Percentiles rank a stretch among this genome's conserved stretches.
These are phyloP conservation scores for Rhamnusium bicolor DNA, from an alignment of 2,888 invertebrate genomes.

Conservation along the genomic window DNA sequence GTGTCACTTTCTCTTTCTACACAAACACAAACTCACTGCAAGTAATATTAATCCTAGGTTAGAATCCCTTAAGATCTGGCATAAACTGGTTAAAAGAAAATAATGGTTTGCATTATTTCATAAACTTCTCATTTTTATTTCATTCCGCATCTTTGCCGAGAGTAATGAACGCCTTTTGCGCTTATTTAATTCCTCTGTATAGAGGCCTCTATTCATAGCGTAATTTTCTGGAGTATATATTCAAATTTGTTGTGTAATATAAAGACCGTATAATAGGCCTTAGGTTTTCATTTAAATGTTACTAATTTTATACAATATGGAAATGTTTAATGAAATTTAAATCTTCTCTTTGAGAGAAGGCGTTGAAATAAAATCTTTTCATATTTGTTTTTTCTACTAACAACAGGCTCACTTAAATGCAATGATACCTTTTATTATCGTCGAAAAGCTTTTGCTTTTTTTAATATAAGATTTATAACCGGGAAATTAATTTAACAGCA, in stretches of 20 bases:
- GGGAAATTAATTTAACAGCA: too few species aligned
- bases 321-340: conserved; percentile 14
- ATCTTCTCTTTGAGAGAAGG: neutral
- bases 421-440: too few species aligned
- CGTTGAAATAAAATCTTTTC: too few species aligned
- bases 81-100: conserved; percentile 13
- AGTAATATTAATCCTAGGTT: neutral
- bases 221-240: conserved; percentile 23
- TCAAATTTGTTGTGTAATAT: conserved; percentile 22
- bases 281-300: conserved; percentile 19
- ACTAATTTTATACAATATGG: conserved; percentile 20
- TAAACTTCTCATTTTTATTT: conserved; percentile 14
- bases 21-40: too few species aligned
- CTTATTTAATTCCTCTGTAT: conserved; percentile 12
- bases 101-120: conserved; percentile 7
- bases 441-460: too few species aligned
- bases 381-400: too few species aligned
- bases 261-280: conserved; percentile 14
- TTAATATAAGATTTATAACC: too few species aligned
- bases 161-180: neutral
- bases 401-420: too few species aligned
- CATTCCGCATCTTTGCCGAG: neutral
- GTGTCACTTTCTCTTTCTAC: too few species aligned
- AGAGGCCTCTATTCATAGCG: conserved; percentile 15
- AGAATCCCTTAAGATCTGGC: neutral